Percentiles rank a stretch among this genome's conserved stretches.
Evolutionary conservation across 2,113 vertebrate species (phyloP).

Genomic region (Turdus rufiventris): DNA sequence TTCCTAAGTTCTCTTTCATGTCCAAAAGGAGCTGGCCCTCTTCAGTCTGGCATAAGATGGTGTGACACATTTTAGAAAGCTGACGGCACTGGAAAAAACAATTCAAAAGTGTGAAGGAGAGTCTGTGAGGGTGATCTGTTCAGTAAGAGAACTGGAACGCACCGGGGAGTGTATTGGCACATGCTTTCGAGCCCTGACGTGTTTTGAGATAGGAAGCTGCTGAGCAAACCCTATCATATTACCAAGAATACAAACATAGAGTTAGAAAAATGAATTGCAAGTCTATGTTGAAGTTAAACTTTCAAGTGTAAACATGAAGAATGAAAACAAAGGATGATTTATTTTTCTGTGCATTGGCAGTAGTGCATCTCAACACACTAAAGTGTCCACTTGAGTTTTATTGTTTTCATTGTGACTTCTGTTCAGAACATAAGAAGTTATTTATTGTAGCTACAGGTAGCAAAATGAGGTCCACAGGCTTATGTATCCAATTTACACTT

Average conservation of each 20-base stretch:
- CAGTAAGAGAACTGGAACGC: not conserved
- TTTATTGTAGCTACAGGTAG: not conserved
- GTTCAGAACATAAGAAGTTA: not conserved
- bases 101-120: not conserved
- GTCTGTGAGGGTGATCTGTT: not conserved
- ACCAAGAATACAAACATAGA: not conserved
- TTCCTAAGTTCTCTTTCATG: not conserved
- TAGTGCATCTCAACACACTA: not conserved
- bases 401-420: not conserved
- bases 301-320: not conserved
- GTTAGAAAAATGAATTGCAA: not conserved
- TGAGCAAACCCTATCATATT: not conserved
- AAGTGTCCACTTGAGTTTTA: not conserved
- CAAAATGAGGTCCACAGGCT: not conserved
- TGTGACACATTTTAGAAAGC: slow-evolving; percentile 5
- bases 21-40: not conserved
- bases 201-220: slow-evolving; percentile 20
- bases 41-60: not conserved
- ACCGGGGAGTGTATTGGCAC: not conserved
- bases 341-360: not conserved
- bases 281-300: not conserved
- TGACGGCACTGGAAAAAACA: slow-evolving; percentile 15
- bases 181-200: not conserved
- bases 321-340: not conserved
- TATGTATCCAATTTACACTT: not conserved